Percentiles rank a stretch among this genome's conserved stretches.
These are phyloP conservation scores for Lepidothrix coronata DNA, from an alignment of 2,113 vertebrate species.

Conservation along the genomic window DNA sequence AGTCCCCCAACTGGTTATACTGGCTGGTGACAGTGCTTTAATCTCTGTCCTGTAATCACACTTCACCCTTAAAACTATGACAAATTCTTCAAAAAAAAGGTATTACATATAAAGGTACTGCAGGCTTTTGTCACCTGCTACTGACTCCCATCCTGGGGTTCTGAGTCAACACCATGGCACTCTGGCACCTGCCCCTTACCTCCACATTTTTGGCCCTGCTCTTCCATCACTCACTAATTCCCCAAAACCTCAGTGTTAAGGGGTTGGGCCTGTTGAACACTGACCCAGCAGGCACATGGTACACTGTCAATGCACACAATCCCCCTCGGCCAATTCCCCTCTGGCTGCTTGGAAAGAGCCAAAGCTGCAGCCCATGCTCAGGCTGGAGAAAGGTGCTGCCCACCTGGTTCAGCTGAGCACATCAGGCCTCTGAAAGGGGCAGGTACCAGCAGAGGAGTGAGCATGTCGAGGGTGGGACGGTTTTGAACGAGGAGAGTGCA, in stretches of 20 bases:
- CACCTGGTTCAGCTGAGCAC: neutral
- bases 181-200: neutral
- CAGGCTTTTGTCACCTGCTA: neutral
- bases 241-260: neutral
- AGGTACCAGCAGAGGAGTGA: neutral
- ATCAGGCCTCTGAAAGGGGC: neutral
- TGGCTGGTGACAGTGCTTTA: neutral
- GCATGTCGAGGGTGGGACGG: accelerated
- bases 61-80: neutral
- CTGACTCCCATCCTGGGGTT: neutral
- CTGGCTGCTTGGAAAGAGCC: neutral
- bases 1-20: neutral
- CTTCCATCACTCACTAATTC: neutral
- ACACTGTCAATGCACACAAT: accelerated
- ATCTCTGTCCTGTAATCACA: neutral
- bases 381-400: neutral
- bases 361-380: accelerated
- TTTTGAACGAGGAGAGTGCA: neutral
- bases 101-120: neutral
- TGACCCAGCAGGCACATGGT: neutral
- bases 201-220: neutral
- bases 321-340: neutral
- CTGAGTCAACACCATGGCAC: neutral
- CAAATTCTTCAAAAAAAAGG: neutral
- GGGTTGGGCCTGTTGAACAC: neutral